These are phyloP conservation scores for Acanthisitta chloris DNA, from an alignment of 2,113 vertebrate species.

Conservation along the genomic window DNA sequence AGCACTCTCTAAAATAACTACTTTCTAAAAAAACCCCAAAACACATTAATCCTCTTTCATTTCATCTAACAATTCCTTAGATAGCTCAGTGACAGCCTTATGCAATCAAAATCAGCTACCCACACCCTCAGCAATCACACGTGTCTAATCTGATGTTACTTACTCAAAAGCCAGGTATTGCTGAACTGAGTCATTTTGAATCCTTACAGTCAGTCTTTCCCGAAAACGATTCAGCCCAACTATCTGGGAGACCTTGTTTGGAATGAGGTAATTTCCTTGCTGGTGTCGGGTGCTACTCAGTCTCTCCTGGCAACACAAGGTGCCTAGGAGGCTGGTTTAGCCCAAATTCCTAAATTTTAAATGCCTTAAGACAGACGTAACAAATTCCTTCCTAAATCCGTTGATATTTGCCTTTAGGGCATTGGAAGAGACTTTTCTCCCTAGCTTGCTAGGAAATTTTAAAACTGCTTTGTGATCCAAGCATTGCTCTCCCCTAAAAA, in stretches of 20 bases:
- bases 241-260: not conserved
- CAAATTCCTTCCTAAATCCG: not conserved
- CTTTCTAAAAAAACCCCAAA: not conserved
- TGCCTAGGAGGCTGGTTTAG: not conserved
- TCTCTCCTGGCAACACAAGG: not conserved
- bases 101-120: not conserved
- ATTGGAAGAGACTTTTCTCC: not conserved
- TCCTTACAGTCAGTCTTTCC: not conserved
- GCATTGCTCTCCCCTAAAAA: not conserved
- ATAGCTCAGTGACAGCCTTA: not conserved
- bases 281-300: fast-evolving
- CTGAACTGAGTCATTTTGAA: not conserved
- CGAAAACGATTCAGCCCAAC: not conserved
- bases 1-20: not conserved
- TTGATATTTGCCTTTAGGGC: not conserved
- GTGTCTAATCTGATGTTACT: not conserved
- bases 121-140: not conserved
- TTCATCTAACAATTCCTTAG: not conserved
- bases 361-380: not conserved
- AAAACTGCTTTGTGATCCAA: not conserved
- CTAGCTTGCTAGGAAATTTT: not conserved
- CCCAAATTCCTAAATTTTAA: constrained; percentile 14
- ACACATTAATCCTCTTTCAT: not conserved
- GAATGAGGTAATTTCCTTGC: constrained; percentile 1
- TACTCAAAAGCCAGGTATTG: not conserved